Evolutionary conservation across 2,113 vertebrate species (phyloP), one percentile per base, ranked within the genome.

Genomic region (Porphyrio hochstetteri): DNA sequence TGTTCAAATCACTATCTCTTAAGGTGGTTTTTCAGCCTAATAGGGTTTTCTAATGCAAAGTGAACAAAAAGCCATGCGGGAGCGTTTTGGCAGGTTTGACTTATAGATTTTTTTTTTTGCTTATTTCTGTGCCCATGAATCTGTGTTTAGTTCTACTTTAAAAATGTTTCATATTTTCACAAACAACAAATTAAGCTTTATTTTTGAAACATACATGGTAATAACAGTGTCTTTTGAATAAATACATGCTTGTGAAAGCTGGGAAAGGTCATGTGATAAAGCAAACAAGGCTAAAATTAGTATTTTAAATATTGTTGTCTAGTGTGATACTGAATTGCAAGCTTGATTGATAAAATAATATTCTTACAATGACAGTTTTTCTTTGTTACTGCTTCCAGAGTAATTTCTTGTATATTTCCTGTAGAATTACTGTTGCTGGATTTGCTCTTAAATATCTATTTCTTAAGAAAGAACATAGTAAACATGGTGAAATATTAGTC

Each of bases 381-480:
- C 55, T 93, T 95, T 96, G 57, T 91, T 55, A 59, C 95, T 92
- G 40, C 59, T 91, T 93, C 94, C 93, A 92, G 71, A 33, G 46
- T 90, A 94, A 72, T 97, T 95, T 92, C 88, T 71, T 79, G 16
- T 68, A 27, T 94, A 78, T 98, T 96, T 97, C 71, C 89, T 95
- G n/a, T 96, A 95, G 84, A 93, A 95, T 56, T 85, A 16, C 82
- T 95, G 81, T 95, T 88, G 14, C 91, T 96, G 90, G 94, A 96
- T 98, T 97, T 96, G n/a, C 76, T 91, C 88, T 87, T 94, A 79
- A 95, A 40, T 96, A 55, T 55, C 6, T 56, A 31, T 53, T 8
- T 56, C 28, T 56, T 33, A 78, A 93, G 36, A 80, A 65, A n/a
- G n/a, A 82, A 27, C 86, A 67, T 42, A 13, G 13, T 12, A 40